Conservation (phyloP, 1,140 invertebrate species). For the Leptinotarsa defecta region DNA sequence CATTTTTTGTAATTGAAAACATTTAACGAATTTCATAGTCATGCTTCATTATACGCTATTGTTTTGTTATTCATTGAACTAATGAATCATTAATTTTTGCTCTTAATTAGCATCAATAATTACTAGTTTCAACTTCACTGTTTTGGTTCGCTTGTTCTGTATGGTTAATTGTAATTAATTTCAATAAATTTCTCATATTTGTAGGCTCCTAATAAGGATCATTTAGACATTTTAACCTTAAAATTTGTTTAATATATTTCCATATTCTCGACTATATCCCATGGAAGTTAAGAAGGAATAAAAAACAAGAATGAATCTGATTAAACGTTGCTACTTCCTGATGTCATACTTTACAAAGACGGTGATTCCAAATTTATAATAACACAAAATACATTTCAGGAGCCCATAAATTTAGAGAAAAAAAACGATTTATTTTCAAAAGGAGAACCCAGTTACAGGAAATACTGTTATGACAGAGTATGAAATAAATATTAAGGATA, state of each 20-base stretch:
- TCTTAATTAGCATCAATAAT: not conserved
- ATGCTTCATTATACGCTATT: conserved; percentile 2
- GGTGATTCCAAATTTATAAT: too few species aligned
- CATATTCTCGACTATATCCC: not conserved
- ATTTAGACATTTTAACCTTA: not conserved
- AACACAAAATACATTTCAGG: too few species aligned
- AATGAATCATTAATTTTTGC: not conserved
- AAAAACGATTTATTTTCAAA: too few species aligned
- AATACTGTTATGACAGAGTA: too few species aligned
- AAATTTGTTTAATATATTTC: not conserved
- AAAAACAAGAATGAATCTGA: too few species aligned
- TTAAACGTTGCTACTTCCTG: too few species aligned
- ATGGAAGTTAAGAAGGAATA: not conserved
- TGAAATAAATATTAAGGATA: too few species aligned
- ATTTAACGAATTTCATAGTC: not conserved
- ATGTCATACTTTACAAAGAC: too few species aligned
- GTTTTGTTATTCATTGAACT: not conserved
- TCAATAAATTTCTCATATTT: not conserved
- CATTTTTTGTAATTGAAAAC: not conserved
- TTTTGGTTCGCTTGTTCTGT: not conserved
- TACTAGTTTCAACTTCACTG: not conserved
- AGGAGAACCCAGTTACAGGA: too few species aligned
- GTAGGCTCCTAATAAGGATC: not conserved
- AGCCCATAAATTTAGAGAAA: too few species aligned
- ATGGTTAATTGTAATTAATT: not conserved